phyloP scores from a whole-genome alignment of 1,140 invertebrate genomes.

The Riptortus pedestris region DNA sequence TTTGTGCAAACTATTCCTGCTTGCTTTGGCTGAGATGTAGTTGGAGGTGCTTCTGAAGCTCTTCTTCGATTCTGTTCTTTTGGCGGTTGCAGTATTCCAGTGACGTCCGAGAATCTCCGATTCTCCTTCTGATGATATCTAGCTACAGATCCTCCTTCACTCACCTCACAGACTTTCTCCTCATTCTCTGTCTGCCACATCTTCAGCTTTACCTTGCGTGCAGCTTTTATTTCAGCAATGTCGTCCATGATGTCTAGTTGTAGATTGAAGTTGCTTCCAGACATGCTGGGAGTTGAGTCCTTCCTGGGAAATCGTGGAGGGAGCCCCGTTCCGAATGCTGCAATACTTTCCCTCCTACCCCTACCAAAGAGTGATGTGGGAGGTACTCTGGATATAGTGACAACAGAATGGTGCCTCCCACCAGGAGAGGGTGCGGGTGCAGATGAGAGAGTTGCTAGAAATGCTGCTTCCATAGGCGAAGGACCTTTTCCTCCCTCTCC shows the following conservation, averaged over 20 bases:
- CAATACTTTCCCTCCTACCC: constrained; percentile 64
- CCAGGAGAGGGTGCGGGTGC: constrained; percentile 55
- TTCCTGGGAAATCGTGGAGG: constrained; percentile 28
- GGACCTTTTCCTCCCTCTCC: constrained; percentile 52
- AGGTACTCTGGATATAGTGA: constrained; percentile 69
- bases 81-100: constrained; percentile 24
- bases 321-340: constrained; percentile 48
- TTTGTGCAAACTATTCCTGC: constrained; percentile 62
- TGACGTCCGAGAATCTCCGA: constrained; percentile 31
- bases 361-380: constrained; percentile 55
- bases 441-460: constrained; percentile 64
- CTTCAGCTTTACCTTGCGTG: constrained; percentile 64
- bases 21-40: neutral
- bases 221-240: constrained; percentile 57
- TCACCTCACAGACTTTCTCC: constrained; percentile 68
- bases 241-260: constrained; percentile 79
- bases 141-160: constrained; percentile 47
- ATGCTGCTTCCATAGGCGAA: constrained; percentile 59
- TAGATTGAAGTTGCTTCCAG: constrained; percentile 66
- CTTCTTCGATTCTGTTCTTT: constrained; percentile 24
- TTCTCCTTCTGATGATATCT: constrained; percentile 28
- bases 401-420: constrained; percentile 67
- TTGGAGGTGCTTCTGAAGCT: constrained; percentile 30
- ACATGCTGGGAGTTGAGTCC: constrained; percentile 49
- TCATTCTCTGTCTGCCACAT: constrained; percentile 64